phyloP scores from a whole-genome alignment of 2,888 invertebrate genomes.

The Myopa testacea region DNA sequence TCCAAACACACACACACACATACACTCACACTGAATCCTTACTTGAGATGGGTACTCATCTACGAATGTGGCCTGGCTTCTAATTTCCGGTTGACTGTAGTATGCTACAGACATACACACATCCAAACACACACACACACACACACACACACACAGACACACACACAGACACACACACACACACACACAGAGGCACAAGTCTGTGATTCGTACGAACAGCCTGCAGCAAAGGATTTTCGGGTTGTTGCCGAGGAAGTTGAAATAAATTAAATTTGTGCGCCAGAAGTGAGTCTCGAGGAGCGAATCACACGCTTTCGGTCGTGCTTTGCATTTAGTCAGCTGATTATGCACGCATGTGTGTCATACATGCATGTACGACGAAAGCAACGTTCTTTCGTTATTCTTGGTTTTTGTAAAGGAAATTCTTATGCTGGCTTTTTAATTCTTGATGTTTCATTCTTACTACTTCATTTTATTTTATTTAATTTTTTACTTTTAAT shows the following conservation, averaged over 20 bases:
- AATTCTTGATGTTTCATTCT: no score
- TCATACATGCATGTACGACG: no score
- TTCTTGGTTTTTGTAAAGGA: no score
- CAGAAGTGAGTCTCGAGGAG: background rate
- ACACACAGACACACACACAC: background rate
- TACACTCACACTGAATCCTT: background rate
- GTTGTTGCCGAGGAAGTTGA: background rate
- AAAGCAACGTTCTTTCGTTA: no score
- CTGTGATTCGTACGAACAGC: background rate
- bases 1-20: background rate
- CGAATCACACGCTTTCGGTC: background rate
- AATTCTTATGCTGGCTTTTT: no score
- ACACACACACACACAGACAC: background rate
- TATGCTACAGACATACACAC: background rate
- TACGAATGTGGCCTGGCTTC: background rate
- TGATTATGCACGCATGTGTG: background rate
- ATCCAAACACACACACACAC: background rate
- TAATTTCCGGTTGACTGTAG: conserved; percentile 24
- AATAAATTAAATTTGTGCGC: conserved; percentile 15
- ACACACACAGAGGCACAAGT: background rate
- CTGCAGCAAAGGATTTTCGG: background rate
- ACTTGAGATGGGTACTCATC: background rate
- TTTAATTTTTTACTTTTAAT: no score
- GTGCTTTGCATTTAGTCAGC: conserved; percentile 3
- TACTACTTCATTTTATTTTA: no score